Evolutionary conservation across 2,797 vertebrate species (phyloP).

Genomic region (Characodon lateralis): DNA sequence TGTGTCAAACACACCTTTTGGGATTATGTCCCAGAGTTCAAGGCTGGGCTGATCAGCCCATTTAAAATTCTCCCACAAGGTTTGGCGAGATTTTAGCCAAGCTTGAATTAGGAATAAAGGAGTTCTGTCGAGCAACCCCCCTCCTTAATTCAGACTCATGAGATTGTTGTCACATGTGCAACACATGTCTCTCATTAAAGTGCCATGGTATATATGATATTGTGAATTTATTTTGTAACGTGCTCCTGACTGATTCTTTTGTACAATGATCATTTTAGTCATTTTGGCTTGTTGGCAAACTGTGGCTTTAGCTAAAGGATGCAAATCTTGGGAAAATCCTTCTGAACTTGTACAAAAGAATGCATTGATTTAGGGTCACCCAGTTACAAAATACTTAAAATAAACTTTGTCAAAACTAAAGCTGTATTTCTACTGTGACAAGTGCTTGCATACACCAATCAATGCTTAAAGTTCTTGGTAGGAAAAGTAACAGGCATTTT

Average conservation of each 20-base stretch:
- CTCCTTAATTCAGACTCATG: not conserved
- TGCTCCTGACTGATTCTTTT: not conserved
- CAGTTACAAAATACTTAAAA: not conserved
- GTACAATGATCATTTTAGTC: not conserved
- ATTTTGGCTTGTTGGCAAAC: not conserved
- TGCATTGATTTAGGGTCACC: not conserved
- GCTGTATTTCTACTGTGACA: not conserved
- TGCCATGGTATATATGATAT: not conserved
- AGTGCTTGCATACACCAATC: conserved; percentile 2
- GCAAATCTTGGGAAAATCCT: not conserved
- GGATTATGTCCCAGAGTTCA: not conserved
- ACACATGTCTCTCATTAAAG: too few relatives aligned
- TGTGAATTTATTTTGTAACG: not conserved
- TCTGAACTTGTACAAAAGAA: not conserved
- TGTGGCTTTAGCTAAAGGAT: not conserved
- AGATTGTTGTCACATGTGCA: not conserved
- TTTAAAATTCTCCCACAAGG: not conserved
- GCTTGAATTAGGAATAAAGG: not conserved
- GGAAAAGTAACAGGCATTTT: conserved; percentile 8
- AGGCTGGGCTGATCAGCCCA: not conserved
- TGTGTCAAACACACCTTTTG: not conserved
- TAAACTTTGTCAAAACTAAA: not conserved
- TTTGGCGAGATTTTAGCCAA: not conserved
- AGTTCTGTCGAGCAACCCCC: not conserved
- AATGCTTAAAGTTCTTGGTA: conserved; percentile 15